phyloP scores from a whole-genome alignment of 1,140 invertebrate species.

The Aplysia californica region DNA sequence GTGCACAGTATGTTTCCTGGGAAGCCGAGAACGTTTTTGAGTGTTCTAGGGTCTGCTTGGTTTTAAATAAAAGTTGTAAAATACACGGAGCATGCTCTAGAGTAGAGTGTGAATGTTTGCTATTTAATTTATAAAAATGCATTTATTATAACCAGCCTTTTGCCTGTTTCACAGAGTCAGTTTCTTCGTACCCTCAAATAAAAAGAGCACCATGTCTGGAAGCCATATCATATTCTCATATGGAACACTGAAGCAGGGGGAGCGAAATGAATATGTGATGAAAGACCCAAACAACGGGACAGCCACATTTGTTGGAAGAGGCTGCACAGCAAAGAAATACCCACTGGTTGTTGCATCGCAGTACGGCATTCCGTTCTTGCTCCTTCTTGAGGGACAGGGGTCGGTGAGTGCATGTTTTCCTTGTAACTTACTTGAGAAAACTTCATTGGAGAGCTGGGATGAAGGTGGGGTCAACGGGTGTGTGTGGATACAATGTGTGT shows the following conservation, averaged over 20 bases:
- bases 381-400: conserved; percentile 14
- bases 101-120: too few species aligned
- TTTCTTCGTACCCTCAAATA: too few species aligned
- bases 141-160: too few species aligned
- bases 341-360: conserved; percentile 6
- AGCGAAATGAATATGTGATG: conserved; percentile 11
- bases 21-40: too few species aligned
- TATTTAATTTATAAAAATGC: too few species aligned
- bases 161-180: too few species aligned
- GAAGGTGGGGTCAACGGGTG: background rate
- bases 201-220: too few species aligned
- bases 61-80: too few species aligned
- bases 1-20: too few species aligned
- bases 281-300: background rate
- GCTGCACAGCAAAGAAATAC: conserved; percentile 4
- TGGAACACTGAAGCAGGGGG: conserved; percentile 8
- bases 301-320: background rate
- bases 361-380: conserved; percentile 7
- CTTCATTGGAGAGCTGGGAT: background rate
- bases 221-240: too few species aligned
- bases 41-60: too few species aligned
- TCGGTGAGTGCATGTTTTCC: background rate
- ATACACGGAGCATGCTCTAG: too few species aligned
- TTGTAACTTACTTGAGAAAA: background rate
- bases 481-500: background rate